These are phyloP conservation scores for Dissostichus mawsoni DNA, from an alignment of 2,113 vertebrate genomes.

Conservation along the genomic window DNA sequence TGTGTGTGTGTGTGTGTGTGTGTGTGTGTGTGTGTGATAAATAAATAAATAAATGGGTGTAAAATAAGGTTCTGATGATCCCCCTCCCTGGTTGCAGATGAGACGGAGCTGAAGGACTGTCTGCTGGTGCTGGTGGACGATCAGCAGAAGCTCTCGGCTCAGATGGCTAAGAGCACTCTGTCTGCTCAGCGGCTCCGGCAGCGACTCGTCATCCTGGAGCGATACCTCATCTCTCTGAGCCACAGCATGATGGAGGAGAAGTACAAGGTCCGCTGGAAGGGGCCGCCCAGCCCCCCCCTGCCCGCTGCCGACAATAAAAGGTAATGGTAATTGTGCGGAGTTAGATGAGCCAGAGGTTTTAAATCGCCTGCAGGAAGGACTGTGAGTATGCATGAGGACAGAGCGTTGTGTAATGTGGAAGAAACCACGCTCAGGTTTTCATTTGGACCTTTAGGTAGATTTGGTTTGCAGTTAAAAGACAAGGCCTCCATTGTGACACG, in stretches of 20 bases:
- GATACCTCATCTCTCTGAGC: constrained; percentile 96
- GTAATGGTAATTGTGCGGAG: constrained; percentile 69
- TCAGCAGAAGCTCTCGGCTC: constrained; percentile 91
- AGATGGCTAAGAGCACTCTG: constrained; percentile 92
- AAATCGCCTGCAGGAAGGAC: too few relatives aligned
- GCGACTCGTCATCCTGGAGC: constrained; percentile 94
- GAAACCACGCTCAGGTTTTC: too few relatives aligned
- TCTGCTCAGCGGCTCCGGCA: constrained; percentile 93
- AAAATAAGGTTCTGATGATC: too few relatives aligned
- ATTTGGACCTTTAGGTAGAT: too few relatives aligned
- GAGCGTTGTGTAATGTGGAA: too few relatives aligned
- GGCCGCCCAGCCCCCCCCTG: constrained; percentile 84
- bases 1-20: too few relatives aligned
- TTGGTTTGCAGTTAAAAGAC: too few relatives aligned
- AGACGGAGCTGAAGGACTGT: constrained; percentile 93
- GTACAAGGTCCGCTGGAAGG: constrained; percentile 93
- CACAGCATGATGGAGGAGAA: constrained; percentile 95
- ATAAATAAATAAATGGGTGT: too few relatives aligned
- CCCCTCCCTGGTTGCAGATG: constrained; percentile 79
- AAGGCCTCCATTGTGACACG: too few relatives aligned
- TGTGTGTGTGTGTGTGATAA: too few relatives aligned
- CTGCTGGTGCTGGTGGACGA: constrained; percentile 94
- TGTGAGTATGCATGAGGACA: too few relatives aligned
- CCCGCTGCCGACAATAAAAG: constrained; percentile 93
- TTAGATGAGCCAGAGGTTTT: too few relatives aligned